Base-by-base conservation (phyloP, 1,140 invertebrate species). In the Chrysomallon squamiferum region DNA sequence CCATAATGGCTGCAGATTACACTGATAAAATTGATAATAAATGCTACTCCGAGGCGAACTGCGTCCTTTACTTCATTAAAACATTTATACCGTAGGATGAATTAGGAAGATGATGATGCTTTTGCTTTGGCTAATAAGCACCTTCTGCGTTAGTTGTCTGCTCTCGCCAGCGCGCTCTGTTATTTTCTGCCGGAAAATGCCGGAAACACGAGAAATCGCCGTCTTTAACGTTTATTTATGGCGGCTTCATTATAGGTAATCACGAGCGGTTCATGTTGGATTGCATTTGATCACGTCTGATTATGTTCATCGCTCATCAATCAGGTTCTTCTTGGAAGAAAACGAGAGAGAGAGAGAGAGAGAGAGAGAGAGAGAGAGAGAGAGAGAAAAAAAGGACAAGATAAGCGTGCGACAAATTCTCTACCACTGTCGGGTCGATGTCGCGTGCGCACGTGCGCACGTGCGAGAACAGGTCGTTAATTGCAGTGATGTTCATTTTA, bases 171-270 rank as follows among this genome's bases (percentile, higher is more conserved):
- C 50, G 22, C 29, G 29, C 22, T 30, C 50, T 54, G 25, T 54
- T 54, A 54, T 54, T 54, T 54, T 27, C 50, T 30, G 22, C 50
- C 22, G 50, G 22, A 54, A 54, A 54, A 54, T 54, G 22, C 50
- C 50, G 50, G 50, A 54, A 54, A 25, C 29, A 27, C 29, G 50
- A 30, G 25, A 54, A 54, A 54, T 27, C 50, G 50, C 18, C n/a
- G 50, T 54, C 50, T 54, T 54, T 54, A 54, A 30, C 29, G 50
- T 54, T 54, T 54, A 54, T 54, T 54, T 54, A 54, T 54, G 50
- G 50, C 18, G 50, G 15, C 22, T 54, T 54, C 50, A 54, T 54
- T 54, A 54, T 54, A 25, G 50, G 50, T 54, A 54, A 54, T 54
- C n/a, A 22, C n/a, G 22, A 54, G 22, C 13, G 29, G n/a, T 22